Evolutionary conservation across 2,888 invertebrate genomes (phyloP), one percentile per base, ranked within the genome.

Genomic region (Pyrrhosoma nymphula): DNA sequence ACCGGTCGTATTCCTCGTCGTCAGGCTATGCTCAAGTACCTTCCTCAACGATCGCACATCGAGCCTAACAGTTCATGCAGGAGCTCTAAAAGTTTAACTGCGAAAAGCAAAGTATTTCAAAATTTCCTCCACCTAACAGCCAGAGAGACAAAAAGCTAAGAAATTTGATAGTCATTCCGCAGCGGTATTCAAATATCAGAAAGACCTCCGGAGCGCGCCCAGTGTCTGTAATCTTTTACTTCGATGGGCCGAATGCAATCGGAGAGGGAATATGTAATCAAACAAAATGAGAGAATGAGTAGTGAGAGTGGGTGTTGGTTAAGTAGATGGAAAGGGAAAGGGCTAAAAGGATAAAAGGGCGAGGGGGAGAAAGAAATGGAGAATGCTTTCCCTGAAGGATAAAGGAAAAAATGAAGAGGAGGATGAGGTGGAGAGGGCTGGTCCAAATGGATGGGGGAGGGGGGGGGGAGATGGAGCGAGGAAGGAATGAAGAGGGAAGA

Each of bases 251-350:
- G 82, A 82, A 82, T 82, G 12, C 82, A 82, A 82, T 82, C 82
- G 35, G 82, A 82, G 35, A 82, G 35, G 82, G 82, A 82, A 82
- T 82, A 82, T 82, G 82, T 82, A 35, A 82, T 82, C 82, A 82
- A 82, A 82, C 82, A 35, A 82, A 35, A 82, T 10, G 82, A 82
- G 82, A 18, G 35, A 35, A 69, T 69, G 69, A 69, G 26, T 14
- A 2, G 60, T 20, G 26, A 69, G 26, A n/a, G 69, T 26, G 69
- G 26, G 69, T 8, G 69, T 69, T 69, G 69, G 69, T 26, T 69
- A 26, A 69, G 69, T 23, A 69, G 69, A 69, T 69, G 69, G 69
- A 69, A 26, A 82, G 82, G 35, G 82, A 82, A 35, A 35, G 35
- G 35, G 82, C 30, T 82, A 18, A 82, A 35, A 18, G 82, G 16